Base-by-base conservation (phyloP, 2,113 vertebrate species). In the Zingel zingel region DNA sequence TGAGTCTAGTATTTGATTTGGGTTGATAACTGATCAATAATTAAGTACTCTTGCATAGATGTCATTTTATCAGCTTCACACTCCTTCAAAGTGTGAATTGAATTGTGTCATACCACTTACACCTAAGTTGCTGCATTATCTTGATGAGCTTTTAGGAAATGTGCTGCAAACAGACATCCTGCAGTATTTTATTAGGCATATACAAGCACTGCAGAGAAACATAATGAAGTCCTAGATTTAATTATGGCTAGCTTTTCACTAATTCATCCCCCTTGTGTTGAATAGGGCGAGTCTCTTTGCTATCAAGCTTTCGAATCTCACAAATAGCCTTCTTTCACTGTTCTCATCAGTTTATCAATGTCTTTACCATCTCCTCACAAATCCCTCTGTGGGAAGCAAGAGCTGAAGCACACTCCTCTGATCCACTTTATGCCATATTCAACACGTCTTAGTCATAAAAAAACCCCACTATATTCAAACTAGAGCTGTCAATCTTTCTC, bases 201-300 rank as follows among this genome's bases (percentile, higher is more conserved):
- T 18, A 33, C 78, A 74, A 69, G 67, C 78, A 53, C 72, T 66
- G 71, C 56, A 58, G 69, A 89, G 65, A 30, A n/a, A 23, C 33
- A 30, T 84, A 77, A 87, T 81, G 57, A 86, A 81, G 70, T 74
- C 30, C 57, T 62, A 36, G 74, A 85, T 87, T 75, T 64, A 75
- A 84, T 90, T 79, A 74, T 45, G 64, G 16, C 53, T 5, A 2
- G 12, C 63, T 61, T 69, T 48, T 65, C 65, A 23, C 76, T 87
- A 75, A 64, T 89, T 91, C 79, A 75, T 78, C 64, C 27, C 57
- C 27, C 79, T 69, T 80, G 64, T 89, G 67, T 82, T 59, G 51
- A 77, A 64, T 61, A 66, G 63, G 70, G 27, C 11, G 61, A 76
- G 58, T 43, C 19, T 71, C 79, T 88, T 77, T 81, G 75, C 84